Conservation (phyloP, 2,888 invertebrate species). For the Drosophila leonis region DNA sequence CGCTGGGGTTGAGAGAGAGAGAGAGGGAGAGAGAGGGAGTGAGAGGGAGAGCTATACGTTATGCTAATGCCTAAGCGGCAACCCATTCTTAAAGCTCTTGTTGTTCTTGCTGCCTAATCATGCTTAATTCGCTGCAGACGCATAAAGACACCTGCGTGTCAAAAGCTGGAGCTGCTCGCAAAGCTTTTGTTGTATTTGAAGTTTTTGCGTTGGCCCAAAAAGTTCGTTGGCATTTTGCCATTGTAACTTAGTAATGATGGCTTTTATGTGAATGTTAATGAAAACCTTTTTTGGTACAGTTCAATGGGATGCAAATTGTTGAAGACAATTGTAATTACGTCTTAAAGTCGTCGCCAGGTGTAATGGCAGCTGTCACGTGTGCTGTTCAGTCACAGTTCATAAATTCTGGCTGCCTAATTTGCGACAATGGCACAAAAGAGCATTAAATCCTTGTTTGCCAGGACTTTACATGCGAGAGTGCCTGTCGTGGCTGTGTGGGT, state of each 20-base stretch:
- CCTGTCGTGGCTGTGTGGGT: background rate
- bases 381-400: slow-evolving; percentile 48
- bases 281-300: slow-evolving; percentile 32
- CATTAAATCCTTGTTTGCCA: slow-evolving; percentile 67
- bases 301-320: slow-evolving; percentile 34
- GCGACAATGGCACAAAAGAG: slow-evolving; percentile 62
- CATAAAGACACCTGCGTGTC: slow-evolving; percentile 63
- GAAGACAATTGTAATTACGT: slow-evolving; percentile 31
- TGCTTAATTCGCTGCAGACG: slow-evolving; percentile 68
- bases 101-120: slow-evolving; percentile 58
- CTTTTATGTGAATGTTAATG: slow-evolving; percentile 67
- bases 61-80: slow-evolving; percentile 57
- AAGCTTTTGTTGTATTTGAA: slow-evolving; percentile 23
- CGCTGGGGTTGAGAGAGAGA: background rate
- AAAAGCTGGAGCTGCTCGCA: background rate
- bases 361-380: slow-evolving; percentile 11
- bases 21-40: background rate
- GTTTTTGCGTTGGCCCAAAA: too few species aligned
- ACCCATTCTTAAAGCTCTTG: slow-evolving; percentile 50
- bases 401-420: slow-evolving; percentile 60
- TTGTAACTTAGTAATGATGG: slow-evolving; percentile 46
- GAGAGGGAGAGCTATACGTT: slow-evolving; percentile 3
- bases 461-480: slow-evolving; percentile 31
- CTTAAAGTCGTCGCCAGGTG: slow-evolving; percentile 24
- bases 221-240: slow-evolving; percentile 60